Evolutionary conservation across 2,797 vertebrate genomes (phyloP).

Genomic region (Pseudochirops corinnae): DNA sequence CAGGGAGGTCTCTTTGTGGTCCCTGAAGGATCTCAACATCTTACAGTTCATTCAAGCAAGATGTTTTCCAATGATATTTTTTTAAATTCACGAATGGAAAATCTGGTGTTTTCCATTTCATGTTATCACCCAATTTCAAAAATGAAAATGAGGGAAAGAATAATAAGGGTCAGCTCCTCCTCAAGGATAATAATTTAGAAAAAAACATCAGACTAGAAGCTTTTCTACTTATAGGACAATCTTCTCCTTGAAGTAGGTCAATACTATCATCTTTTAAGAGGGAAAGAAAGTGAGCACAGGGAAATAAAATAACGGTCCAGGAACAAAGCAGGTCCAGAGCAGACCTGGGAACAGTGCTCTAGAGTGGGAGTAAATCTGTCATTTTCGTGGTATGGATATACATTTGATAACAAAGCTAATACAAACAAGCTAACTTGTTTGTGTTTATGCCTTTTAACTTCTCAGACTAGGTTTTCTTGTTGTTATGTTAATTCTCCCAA

Average conservation of each 20-base stretch:
- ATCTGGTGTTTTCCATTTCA: constrained; percentile 9
- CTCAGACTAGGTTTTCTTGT: constrained; percentile 32
- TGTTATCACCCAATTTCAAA: constrained; percentile 7
- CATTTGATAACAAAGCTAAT: neutral
- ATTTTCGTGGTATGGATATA: neutral
- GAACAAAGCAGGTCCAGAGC: constrained; percentile 29
- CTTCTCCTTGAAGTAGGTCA: constrained; percentile 43
- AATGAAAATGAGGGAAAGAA: neutral
- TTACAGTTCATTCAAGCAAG: neutral
- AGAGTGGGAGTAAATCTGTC: neutral
- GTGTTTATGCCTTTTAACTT: constrained; percentile 67
- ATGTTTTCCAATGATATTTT: neutral
- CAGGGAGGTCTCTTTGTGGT: neutral
- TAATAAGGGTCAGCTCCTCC: neutral
- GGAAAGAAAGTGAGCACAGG: neutral
- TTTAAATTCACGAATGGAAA: constrained; percentile 20
- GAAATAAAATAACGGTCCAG: constrained; percentile 16
- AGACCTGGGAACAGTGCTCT: neutral
- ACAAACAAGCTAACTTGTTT: neutral
- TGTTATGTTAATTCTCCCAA: neutral
- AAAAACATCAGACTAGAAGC: neutral
- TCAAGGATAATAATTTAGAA: constrained; percentile 18
- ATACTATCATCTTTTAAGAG: constrained; percentile 37
- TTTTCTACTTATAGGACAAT: constrained; percentile 1
- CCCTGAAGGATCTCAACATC: neutral